Evolutionary conservation across 1,140 invertebrate genomes (phyloP).

Genomic region (Leguminivora glycinivorella): DNA sequence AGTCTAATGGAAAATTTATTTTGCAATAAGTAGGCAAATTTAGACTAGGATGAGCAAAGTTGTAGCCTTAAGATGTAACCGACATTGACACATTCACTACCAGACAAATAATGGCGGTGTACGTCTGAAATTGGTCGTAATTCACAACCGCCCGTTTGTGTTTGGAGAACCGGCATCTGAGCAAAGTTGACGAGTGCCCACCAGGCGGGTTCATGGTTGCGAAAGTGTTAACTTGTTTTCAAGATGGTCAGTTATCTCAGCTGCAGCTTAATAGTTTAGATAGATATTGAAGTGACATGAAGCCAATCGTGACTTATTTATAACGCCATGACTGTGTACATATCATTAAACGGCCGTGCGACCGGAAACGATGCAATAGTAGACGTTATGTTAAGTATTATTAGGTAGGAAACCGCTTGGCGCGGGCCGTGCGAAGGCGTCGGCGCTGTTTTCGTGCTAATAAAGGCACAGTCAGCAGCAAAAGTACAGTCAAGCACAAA

Average conservation of each 20-base stretch:
- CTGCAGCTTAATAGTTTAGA: too few species aligned
- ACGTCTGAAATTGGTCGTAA: too few species aligned
- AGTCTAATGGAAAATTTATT: too few species aligned
- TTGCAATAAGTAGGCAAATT: not conserved
- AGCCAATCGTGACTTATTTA: not conserved
- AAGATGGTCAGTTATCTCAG: too few species aligned
- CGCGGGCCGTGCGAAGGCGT: not conserved
- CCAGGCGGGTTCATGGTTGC: too few species aligned
- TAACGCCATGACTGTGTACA: not conserved
- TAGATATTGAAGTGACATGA: not conserved
- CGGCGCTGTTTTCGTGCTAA: not conserved
- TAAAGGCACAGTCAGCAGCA: not conserved
- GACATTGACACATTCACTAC: too few species aligned
- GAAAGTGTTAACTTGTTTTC: too few species aligned
- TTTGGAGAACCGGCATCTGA: too few species aligned
- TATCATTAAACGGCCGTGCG: not conserved
- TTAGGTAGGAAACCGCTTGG: conserved; percentile 3
- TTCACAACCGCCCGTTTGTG: too few species aligned
- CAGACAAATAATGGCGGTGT: too few species aligned
- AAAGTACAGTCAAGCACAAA: not conserved
- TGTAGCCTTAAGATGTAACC: too few species aligned
- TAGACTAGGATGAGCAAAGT: not conserved
- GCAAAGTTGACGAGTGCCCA: too few species aligned
- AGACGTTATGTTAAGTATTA: conserved; percentile 20
- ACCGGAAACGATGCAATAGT: conserved; percentile 11